A percentile compares a stretch with the other conserved stretches of the same genome.
Evolutionary conservation across 2,113 vertebrate species (phyloP).

Genomic region (Heliornis fulica): DNA sequence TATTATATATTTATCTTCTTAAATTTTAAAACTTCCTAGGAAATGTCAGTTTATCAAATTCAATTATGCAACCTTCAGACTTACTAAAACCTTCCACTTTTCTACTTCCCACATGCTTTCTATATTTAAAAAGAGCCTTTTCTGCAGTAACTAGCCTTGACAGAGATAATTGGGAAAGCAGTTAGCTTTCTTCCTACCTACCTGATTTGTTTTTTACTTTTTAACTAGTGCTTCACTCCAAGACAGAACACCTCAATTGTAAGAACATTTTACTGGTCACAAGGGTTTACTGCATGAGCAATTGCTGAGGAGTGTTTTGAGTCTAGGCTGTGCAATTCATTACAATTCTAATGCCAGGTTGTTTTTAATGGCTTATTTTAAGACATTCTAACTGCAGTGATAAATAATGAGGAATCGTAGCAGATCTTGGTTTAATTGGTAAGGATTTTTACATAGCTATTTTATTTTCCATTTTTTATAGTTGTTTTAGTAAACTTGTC

Average conservation of each 20-base stretch:
- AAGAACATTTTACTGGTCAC: not conserved
- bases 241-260: not conserved
- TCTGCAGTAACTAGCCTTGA: slow-evolving; percentile 37
- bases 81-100: slow-evolving; percentile 51
- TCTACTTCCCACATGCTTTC: slow-evolving; percentile 65
- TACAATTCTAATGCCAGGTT: not conserved
- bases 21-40: slow-evolving; percentile 4
- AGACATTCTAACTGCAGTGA: not conserved
- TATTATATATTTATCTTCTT: not conserved
- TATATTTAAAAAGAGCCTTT: slow-evolving; percentile 61
- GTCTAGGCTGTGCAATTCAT: not conserved
- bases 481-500: not conserved
- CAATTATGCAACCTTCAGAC: slow-evolving; percentile 47
- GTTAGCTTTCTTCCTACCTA: slow-evolving; percentile 34
- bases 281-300: not conserved
- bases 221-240: not conserved
- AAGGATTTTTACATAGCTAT: not conserved
- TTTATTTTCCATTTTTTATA: not conserved
- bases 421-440: not conserved
- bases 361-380: not conserved
- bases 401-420: not conserved
- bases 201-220: not conserved
- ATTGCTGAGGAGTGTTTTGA: not conserved
- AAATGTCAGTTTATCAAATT: slow-evolving; percentile 55
- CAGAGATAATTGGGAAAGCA: slow-evolving; percentile 53